Base-by-base conservation (phyloP, 2,113 vertebrate genomes). In the Phainopepla nitens region DNA sequence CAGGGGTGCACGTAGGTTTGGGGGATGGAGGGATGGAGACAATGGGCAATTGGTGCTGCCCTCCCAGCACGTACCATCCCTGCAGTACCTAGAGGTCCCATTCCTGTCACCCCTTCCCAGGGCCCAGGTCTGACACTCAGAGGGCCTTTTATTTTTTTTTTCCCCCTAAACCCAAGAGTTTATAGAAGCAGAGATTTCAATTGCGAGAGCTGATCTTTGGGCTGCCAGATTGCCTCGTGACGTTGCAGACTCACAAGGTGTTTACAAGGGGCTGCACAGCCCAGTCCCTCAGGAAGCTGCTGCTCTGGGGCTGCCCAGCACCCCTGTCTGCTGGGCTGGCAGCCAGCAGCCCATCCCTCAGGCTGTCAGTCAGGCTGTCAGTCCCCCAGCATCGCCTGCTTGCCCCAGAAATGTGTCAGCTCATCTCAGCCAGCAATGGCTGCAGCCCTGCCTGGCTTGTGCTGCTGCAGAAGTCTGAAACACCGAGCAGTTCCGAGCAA, bases 281-380 rank as follows among this genome's bases (percentile, higher is more conserved):
- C 70, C 80, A 24, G n/a, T 77, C 42, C 41, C 73, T 79, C 51
- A 11, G 1, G 31, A 70, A 65, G 47, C 71, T 68, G 44, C 33
- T 75, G 31, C 57, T 86, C 53, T 81, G 84, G 66, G 87, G 64
- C 66, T 75, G 77, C 65, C 57, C 60, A 89, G 82, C 83, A 56
- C 82, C 57, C 68, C 50, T n/a, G 51, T 53, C 47, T 51, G 31
- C 24, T 64, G 15, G 15, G 23, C 81, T n/a, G 41, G 41, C 58
- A 15, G 68, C 36, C 62, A 28, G n/a, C 73, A 54, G 57, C 51
- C 68, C n/a, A 23, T 60, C 79, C 20, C 36, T 57, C 60, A 15
- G 15, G 20, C 68, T 27, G 39, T 76, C 72, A 15, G 71, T 27
- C 71, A 4, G 44, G 3, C 64, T n/a, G n/a, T 20, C 50, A 49